Conservation (phyloP, 2,113 vertebrate species). For the Cisticola juncidis region DNA sequence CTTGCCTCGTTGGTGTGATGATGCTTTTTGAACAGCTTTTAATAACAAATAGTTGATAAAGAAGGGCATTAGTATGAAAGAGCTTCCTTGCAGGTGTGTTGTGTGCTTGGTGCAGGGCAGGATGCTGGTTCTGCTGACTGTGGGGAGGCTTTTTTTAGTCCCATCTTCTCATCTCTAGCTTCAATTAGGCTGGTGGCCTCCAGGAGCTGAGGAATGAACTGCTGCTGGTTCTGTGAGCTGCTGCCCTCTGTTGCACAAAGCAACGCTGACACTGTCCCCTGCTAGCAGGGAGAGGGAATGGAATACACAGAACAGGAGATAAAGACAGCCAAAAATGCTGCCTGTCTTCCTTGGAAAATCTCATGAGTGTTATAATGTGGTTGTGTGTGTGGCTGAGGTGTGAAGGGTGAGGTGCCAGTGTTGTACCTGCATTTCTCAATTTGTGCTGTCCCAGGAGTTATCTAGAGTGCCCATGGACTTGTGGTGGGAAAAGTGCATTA, state of each 20-base stretch:
- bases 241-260: constrained; percentile 53
- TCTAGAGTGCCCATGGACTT: neutral
- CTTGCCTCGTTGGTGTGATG: neutral
- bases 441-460: neutral
- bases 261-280: neutral
- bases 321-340: neutral
- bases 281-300: neutral
- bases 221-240: neutral
- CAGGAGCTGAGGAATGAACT: neutral
- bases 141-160: neutral
- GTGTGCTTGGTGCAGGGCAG: neutral
- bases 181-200: neutral
- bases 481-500: neutral
- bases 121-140: neutral
- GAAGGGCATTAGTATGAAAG: neutral
- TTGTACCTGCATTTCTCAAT: neutral
- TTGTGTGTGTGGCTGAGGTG: neutral
- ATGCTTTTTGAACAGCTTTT: neutral
- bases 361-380: neutral
- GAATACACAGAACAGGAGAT: neutral
- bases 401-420: neutral
- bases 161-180: neutral
- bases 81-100: neutral
- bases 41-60: neutral
- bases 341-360: neutral